Base-by-base conservation (phyloP, 1,140 invertebrate species). In the Wiebesia pumilae region DNA sequence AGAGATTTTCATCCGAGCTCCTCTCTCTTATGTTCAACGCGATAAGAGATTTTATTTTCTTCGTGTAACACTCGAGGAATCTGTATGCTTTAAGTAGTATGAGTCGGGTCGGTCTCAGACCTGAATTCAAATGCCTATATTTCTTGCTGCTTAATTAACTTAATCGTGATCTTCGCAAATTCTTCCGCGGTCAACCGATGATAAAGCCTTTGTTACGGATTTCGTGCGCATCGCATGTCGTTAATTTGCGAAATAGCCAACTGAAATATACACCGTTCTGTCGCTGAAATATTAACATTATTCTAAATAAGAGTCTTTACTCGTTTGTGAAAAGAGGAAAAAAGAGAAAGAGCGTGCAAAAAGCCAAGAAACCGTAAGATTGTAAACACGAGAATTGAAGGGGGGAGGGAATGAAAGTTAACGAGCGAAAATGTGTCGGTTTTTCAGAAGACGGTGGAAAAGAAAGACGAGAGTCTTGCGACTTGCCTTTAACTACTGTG, bases 401-500 rank as follows among this genome's bases (percentile, higher is more conserved):
- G 69, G 27, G 43, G 30, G n/a, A 65, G 10, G 40, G 73, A 67
- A 58, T 33, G 54, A 82, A 62, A 71, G 78, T 75, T 83, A 83
- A 81, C 51, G 79, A 79, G 81, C 69, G 47, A 27, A 81, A 78
- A 78, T 81, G 79, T 79, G 83, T 78, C 40, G 77, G 79, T 38
- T 87, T 80, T 87, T 86, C 62, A 43, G 65, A 71, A 30, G 82
- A 71, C 38, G 65, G 1, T 38, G 71, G 40, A 86, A 86, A 81
- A 81, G 69, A 43, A 43, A 67, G 78, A 58, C 84, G 51, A 80
- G 38, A 81, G 84, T 85, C 58, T 81, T 67, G 65, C 35, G 75
- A 82, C 84, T 88, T 88, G 86, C 83, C 83, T 85, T 92, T 92
- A 92, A 92, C 88, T 89, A 88, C 88, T 89, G 89, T 87, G 88